Conservation (phyloP, 2,113 vertebrate species). For the Procavia capensis region DNA sequence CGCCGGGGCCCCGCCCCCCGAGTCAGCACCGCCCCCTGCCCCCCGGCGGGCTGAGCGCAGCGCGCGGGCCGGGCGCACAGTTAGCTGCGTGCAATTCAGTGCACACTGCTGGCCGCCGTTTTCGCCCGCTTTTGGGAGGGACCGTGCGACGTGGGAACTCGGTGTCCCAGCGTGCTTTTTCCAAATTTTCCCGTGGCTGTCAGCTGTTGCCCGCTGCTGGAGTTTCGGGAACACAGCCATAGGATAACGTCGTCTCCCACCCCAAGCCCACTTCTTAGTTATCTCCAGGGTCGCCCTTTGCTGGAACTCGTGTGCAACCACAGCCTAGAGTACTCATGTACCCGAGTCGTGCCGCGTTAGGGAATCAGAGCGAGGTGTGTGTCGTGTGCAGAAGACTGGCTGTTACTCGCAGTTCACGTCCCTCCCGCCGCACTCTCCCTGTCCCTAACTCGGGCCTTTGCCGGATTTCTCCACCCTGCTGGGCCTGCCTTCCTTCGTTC, state of each 20-base stretch:
- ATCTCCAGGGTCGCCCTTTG: background rate
- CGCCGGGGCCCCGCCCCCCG: background rate
- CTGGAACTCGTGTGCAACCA: background rate
- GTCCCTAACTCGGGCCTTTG: background rate
- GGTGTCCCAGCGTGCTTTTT: background rate
- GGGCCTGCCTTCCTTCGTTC: too few species aligned
- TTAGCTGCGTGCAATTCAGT: background rate
- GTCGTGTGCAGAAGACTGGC: background rate
- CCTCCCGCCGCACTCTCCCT: too few species aligned
- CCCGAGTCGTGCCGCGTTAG: background rate
- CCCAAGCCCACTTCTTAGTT: fast-evolving
- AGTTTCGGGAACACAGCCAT: background rate
- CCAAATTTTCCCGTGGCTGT: background rate
- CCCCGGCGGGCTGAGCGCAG: background rate
- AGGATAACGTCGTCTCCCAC: fast-evolving
- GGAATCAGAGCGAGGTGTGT: background rate
- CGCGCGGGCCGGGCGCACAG: background rate
- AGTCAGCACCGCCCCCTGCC: background rate
- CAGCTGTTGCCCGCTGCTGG: fast-evolving
- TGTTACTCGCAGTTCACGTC: background rate
- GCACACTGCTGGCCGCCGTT: background rate
- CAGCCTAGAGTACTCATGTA: background rate
- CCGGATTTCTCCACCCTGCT: background rate
- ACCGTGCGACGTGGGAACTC: fast-evolving
- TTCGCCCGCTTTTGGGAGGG: background rate